Conservation (phyloP, 2,888 invertebrate species). For the Anoncus sp. region DNA sequence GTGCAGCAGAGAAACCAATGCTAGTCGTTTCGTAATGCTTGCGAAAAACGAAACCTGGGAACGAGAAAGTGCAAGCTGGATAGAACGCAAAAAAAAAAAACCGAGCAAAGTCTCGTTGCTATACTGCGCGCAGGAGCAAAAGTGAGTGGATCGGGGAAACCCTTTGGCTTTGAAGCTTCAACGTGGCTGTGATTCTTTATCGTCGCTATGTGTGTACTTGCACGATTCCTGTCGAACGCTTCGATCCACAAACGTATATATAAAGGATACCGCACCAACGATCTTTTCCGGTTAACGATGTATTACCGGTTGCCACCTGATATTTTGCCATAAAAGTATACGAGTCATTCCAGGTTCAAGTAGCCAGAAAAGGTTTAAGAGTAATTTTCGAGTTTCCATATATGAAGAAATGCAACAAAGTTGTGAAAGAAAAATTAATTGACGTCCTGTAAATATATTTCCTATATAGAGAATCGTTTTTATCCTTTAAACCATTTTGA, state of each 20-base stretch:
- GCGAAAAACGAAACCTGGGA: constrained; percentile 20
- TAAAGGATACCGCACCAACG: background rate
- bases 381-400: no score
- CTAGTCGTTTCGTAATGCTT: constrained; percentile 23
- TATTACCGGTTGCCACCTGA: no score
- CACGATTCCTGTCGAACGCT: constrained; percentile 43
- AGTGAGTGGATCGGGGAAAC: constrained; percentile 48
- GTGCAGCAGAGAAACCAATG: constrained; percentile 4
- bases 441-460: no score
- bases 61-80: background rate
- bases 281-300: background rate
- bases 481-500: no score
- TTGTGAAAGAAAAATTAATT: no score
- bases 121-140: constrained; percentile 9
- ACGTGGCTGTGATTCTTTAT: constrained; percentile 29
- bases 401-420: no score
- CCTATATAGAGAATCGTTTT: no score
- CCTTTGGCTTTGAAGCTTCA: constrained; percentile 53
- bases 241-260: constrained; percentile 4
- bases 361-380: no score
- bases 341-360: no score
- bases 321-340: no score
- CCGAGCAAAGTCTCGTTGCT: constrained; percentile 24
- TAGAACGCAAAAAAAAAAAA: background rate
- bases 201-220: constrained; percentile 15